phyloP scores from a whole-genome alignment of 1,140 invertebrate species.

The Anagrus nilaparvatae region DNA sequence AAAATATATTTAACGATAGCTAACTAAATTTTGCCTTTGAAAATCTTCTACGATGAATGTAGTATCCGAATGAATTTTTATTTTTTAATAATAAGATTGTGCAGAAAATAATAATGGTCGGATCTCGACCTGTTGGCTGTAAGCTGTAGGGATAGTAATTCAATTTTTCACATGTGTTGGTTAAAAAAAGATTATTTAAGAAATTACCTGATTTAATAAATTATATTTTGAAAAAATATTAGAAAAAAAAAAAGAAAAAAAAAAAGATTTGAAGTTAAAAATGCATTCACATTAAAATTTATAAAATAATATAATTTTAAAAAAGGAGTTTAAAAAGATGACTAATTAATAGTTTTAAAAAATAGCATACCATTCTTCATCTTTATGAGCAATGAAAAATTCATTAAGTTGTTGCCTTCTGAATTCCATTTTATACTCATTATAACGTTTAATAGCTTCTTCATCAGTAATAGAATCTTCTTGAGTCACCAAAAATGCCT shows the following conservation, averaged over 20 bases:
- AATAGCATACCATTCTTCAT: conserved; percentile 93
- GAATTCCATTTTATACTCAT: conserved; percentile 97
- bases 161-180: conserved; percentile 36
- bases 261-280: conserved; percentile 10
- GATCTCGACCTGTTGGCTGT: conserved; percentile 35
- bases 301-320: conserved; percentile 4
- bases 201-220: conserved; percentile 12
- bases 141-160: conserved; percentile 43
- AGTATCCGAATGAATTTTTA: too few relatives aligned
- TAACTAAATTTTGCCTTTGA: too few relatives aligned
- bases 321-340: conserved; percentile 9
- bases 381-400: conserved; percentile 98
- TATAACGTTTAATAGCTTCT: conserved; percentile 94
- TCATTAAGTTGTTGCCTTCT: conserved; percentile 93
- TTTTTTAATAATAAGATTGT: conserved; percentile 34
- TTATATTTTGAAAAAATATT: conserved; percentile 3
- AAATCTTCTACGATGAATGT: too few relatives aligned
- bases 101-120: conserved; percentile 35
- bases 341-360: neutral
- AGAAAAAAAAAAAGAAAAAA: conserved; percentile 13
- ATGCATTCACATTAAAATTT: neutral
- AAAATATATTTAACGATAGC: conserved; percentile 12
- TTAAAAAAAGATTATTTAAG: conserved; percentile 21
- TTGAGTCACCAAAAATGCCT: conserved; percentile 90
- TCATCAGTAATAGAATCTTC: conserved; percentile 97